Evolutionary conservation across 2,888 invertebrate genomes (phyloP).

Genomic region (Tanypteryx hageni): DNA sequence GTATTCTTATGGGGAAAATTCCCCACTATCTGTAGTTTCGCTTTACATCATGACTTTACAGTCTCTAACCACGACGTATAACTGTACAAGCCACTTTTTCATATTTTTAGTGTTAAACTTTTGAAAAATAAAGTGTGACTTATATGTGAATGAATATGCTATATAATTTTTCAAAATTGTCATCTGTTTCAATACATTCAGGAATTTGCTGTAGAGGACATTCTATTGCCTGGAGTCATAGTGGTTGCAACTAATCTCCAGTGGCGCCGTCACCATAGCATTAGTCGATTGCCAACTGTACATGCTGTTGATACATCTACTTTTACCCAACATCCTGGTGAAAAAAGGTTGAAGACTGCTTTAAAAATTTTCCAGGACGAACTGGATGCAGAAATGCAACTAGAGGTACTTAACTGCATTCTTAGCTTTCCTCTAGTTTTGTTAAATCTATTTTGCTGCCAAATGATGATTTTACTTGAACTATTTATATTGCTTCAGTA

Average conservation of each 20-base stretch:
- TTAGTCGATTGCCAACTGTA: slow-evolving; percentile 78
- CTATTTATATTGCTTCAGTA: too few species aligned
- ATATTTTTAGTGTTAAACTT: too few species aligned
- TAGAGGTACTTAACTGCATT: background rate
- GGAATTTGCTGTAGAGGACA: slow-evolving; percentile 73
- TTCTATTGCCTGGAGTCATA: slow-evolving; percentile 78
- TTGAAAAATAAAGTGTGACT: too few species aligned
- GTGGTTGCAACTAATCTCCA: slow-evolving; percentile 82
- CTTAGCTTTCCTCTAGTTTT: background rate
- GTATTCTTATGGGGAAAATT: too few species aligned
- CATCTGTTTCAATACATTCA: background rate
- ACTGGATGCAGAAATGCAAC: slow-evolving; percentile 70
- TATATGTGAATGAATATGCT: too few species aligned
- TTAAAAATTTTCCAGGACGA: slow-evolving; percentile 75
- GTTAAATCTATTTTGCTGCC: too few species aligned
- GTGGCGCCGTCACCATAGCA: slow-evolving; percentile 77
- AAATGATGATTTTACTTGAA: too few species aligned
- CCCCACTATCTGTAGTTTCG: too few species aligned
- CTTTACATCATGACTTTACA: too few species aligned
- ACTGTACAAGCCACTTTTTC: too few species aligned
- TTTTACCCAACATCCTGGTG: slow-evolving; percentile 81
- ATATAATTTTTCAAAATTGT: too few species aligned
- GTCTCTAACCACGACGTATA: too few species aligned
- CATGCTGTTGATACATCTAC: slow-evolving; percentile 80
- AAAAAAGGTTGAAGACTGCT: slow-evolving; percentile 75